Percentiles rank a stretch among this genome's conserved stretches.
These are phyloP conservation scores for Penaeus vannamei DNA, from an alignment of 1,140 invertebrate species.

Conservation along the genomic window DNA sequence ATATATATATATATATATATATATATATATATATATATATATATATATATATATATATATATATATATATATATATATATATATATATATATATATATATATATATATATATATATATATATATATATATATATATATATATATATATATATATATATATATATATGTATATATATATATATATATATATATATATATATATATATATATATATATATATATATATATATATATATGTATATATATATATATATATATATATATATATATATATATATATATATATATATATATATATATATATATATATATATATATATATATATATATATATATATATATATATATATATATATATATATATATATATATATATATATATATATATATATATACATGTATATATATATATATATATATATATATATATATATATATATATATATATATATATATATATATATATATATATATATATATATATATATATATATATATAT, in stretches of 20 bases:
- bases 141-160: constrained; percentile 24
- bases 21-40: no score
- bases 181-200: constrained; percentile 12
- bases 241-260: constrained; percentile 12
- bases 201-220: neutral
- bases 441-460: neutral
- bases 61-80: no score
- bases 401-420: constrained; percentile 33
- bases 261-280: constrained; percentile 32
- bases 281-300: constrained; percentile 29
- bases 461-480: neutral
- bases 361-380: constrained; percentile 24
- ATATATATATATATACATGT: constrained; percentile 28
- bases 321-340: constrained; percentile 27
- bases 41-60: no score
- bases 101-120: constrained; percentile 36
- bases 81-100: neutral
- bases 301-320: constrained; percentile 31
- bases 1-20: no score
- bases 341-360: constrained; percentile 33
- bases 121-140: constrained; percentile 22
- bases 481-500: neutral
- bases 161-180: constrained; percentile 30
- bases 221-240: constrained; percentile 17
- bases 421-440: constrained; percentile 13